A percentile compares a stretch with the other conserved stretches of the same genome.
Evolutionary conservation across 1,140 invertebrate genomes (phyloP).

Genomic region (Agrypnia vestita): DNA sequence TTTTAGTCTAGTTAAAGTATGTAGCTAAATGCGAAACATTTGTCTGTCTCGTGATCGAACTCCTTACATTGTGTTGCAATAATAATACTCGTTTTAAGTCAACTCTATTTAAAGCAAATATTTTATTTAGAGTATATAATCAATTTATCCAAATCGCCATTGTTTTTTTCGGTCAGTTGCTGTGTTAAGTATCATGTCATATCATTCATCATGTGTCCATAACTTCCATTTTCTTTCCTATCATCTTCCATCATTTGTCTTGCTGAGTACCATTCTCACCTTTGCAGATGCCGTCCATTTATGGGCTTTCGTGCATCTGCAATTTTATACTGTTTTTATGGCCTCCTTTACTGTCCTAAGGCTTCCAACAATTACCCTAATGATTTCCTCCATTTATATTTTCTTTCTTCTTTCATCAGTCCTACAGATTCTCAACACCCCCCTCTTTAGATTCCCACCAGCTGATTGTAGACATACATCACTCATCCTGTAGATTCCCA

Average conservation of each 20-base stretch:
- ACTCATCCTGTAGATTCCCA: no score
- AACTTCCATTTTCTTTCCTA: not conserved
- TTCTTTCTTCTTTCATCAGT: no score
- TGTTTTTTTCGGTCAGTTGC: constrained; percentile 24
- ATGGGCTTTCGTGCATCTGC: no score
- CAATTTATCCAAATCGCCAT: constrained; percentile 51
- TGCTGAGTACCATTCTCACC: not conserved
- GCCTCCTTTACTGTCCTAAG: no score
- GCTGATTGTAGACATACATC: no score
- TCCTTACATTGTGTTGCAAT: constrained; percentile 67
- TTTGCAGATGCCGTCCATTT: not conserved
- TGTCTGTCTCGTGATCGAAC: constrained; percentile 68
- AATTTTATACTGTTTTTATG: no score
- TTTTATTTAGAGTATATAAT: constrained; percentile 5
- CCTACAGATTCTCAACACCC: no score
- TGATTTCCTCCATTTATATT: no score
- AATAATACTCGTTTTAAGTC: constrained; percentile 69
- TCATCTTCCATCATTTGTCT: not conserved
- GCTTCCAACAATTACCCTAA: no score
- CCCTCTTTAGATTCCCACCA: no score
- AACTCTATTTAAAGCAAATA: constrained; percentile 2
- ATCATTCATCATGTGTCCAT: not conserved
- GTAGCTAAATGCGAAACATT: constrained; percentile 64
- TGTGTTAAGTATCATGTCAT: not conserved
- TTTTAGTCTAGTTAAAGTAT: constrained; percentile 68